A percentile compares a stretch with the other conserved stretches of the same genome.
Conservation (phyloP, 2,888 invertebrate species). For the Campopleginae sp. region DNA sequence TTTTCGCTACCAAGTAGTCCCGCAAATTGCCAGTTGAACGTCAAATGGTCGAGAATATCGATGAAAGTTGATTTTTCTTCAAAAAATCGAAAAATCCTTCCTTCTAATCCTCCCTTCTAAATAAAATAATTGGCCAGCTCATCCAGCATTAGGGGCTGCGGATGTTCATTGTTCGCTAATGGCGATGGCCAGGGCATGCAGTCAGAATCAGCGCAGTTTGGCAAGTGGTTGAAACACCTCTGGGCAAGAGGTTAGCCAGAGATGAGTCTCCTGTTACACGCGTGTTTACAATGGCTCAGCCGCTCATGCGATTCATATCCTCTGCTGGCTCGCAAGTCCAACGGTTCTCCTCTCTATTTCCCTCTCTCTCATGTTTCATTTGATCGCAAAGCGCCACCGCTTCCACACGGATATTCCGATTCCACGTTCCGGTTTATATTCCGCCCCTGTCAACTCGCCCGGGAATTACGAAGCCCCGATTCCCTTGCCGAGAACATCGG, state of each 20-base stretch:
- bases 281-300: conserved; percentile 83
- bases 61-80: background rate
- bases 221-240: conserved; percentile 65
- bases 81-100: background rate
- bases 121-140: background rate
- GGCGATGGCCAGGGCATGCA: conserved; percentile 30
- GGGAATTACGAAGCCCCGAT: conserved; percentile 22
- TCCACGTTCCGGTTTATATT: conserved; percentile 53
- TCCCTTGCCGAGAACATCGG: conserved; percentile 48
- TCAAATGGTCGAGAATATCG: background rate
- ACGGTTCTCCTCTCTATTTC: conserved; percentile 13
- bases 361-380: conserved; percentile 36
- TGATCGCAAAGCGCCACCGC: conserved; percentile 28
- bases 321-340: conserved; percentile 63
- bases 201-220: conserved; percentile 44
- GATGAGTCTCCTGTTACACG: conserved; percentile 81
- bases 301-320: conserved; percentile 80
- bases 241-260: conserved; percentile 71
- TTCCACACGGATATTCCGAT: conserved; percentile 29
- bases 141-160: too few species aligned
- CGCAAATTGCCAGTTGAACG: background rate
- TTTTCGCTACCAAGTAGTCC: background rate
- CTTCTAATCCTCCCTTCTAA: background rate
- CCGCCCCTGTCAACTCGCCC: conserved; percentile 41
- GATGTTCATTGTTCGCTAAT: conserved; percentile 17